Evolutionary conservation across 1,140 invertebrate genomes (phyloP).

Genomic region (Alviniconcha marisindica): DNA sequence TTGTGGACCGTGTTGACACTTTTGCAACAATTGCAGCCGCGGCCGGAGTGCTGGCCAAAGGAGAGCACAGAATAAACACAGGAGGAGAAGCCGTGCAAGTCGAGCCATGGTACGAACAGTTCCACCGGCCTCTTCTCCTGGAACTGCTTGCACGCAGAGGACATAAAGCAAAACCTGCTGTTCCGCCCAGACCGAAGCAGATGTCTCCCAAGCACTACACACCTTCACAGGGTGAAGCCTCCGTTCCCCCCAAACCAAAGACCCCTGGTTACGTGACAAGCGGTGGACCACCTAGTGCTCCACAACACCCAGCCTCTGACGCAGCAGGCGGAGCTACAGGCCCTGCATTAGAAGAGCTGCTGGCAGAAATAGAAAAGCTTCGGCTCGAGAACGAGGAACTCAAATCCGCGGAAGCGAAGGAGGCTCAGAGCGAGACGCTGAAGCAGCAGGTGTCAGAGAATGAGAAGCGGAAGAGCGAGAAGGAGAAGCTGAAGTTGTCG

Average conservation of each 20-base stretch:
- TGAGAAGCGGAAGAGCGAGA: not conserved
- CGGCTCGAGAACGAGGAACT: not conserved
- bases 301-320: too few species aligned
- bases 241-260: not conserved
- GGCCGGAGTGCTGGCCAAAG: not conserved
- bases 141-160: not conserved
- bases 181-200: not conserved
- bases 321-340: too few species aligned
- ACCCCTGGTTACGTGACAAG: too few species aligned
- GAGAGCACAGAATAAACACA: not conserved
- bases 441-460: too few species aligned
- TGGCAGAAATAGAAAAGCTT: not conserved
- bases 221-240: not conserved
- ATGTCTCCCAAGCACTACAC: too few species aligned
- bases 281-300: too few species aligned
- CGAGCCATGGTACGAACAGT: constrained; percentile 10
- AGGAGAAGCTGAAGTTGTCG: not conserved
- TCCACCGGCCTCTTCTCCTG: not conserved
- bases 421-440: not conserved
- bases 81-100: not conserved
- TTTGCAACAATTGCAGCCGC: not conserved
- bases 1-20: too few species aligned
- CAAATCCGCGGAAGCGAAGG: not conserved
- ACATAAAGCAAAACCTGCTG: not conserved
- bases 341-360: not conserved